These are phyloP conservation scores for Philaethria dido DNA, from an alignment of 2,888 invertebrate genomes.

Conservation along the genomic window DNA sequence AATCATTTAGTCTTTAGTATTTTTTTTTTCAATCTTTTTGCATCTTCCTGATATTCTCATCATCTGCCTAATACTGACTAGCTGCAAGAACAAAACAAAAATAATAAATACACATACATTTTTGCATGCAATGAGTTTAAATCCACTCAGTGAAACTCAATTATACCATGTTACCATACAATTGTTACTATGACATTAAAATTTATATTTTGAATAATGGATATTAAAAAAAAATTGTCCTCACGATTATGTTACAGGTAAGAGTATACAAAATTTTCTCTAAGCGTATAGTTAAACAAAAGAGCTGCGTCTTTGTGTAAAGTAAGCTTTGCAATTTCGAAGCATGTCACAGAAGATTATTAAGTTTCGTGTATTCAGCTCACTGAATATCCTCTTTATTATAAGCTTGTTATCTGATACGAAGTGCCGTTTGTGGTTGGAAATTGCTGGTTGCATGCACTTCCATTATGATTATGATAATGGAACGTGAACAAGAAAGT, in stretches of 20 bases:
- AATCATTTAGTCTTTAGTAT: too few relatives aligned
- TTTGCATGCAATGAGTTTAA: too few relatives aligned
- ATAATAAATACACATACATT: too few relatives aligned
- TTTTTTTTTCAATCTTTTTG: too few relatives aligned
- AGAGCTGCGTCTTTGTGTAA: constrained; percentile 6
- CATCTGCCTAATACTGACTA: too few relatives aligned
- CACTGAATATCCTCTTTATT: constrained; percentile 50
- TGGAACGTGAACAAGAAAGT: constrained; percentile 71
- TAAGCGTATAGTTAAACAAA: neutral
- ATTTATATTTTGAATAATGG: too few relatives aligned
- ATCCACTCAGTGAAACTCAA: too few relatives aligned
- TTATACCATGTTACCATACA: too few relatives aligned
- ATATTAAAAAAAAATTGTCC: neutral
- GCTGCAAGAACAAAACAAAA: too few relatives aligned
- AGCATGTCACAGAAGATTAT: constrained; percentile 36
- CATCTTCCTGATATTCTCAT: too few relatives aligned
- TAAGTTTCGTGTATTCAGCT: constrained; percentile 60
- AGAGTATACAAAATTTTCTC: neutral
- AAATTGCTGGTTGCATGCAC: constrained; percentile 70
- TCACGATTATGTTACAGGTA: neutral
- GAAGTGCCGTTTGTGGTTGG: constrained; percentile 60
- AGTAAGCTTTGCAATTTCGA: constrained; percentile 7
- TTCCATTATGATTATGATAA: constrained; percentile 69
- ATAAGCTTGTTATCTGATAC: constrained; percentile 65
- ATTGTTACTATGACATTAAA: too few relatives aligned